A percentile compares a stretch with the other conserved stretches of the same genome.
Evolutionary conservation across 23 tunicate species (phyloP).

Genomic region (Styela plicata): DNA sequence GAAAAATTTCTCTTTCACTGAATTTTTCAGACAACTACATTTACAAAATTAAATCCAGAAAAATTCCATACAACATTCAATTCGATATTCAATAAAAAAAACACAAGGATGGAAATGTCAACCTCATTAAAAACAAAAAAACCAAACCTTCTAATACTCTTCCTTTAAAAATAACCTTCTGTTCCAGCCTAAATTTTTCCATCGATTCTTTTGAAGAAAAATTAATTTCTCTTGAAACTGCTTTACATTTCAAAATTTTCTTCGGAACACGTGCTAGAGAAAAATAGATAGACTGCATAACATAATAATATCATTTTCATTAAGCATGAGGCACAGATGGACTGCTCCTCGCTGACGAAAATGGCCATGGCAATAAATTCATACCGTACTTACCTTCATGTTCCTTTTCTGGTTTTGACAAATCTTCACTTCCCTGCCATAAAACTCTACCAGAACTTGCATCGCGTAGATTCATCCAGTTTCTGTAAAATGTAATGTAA

Average conservation of each 20-base stretch:
- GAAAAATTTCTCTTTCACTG: too few species aligned
- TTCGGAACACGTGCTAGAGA: slow-evolving; percentile 83
- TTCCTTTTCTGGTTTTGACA: slow-evolving; percentile 57
- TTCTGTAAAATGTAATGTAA: slow-evolving; percentile 38
- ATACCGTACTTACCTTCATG: slow-evolving; percentile 62
- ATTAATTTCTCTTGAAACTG: slow-evolving; percentile 90
- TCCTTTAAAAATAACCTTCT: slow-evolving; percentile 76
- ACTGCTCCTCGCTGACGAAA: too few species aligned
- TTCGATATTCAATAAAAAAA: too few species aligned
- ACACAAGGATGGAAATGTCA: too few species aligned
- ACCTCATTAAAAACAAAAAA: neutral
- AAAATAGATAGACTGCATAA: too few species aligned
- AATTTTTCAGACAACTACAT: slow-evolving; percentile 2
- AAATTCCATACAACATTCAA: too few species aligned
- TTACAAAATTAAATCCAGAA: too few species aligned
- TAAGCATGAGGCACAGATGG: too few species aligned
- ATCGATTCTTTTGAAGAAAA: slow-evolving; percentile 84
- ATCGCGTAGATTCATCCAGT: slow-evolving; percentile 94
- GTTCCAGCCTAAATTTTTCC: slow-evolving; percentile 97
- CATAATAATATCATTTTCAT: too few species aligned
- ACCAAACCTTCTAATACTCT: slow-evolving; percentile 72
- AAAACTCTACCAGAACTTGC: slow-evolving; percentile 69
- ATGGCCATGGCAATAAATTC: neutral
- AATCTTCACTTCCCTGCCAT: slow-evolving; percentile 80
- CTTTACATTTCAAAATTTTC: slow-evolving; percentile 91